Base-by-base conservation (phyloP, 2,888 invertebrate species). In the Hypselothyrea guttata region DNA sequence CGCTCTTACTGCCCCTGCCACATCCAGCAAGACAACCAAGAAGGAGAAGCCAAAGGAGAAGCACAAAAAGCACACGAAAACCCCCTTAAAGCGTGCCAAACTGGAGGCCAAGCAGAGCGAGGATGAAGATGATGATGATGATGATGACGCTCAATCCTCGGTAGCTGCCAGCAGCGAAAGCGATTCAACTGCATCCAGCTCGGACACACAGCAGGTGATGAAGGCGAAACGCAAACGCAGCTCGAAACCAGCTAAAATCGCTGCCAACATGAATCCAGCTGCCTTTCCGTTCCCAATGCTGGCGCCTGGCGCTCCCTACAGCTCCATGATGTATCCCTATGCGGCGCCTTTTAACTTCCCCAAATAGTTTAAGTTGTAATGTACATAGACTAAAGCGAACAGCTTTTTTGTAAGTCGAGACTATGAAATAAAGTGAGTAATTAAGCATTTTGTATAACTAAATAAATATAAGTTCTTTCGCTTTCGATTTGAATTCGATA, bases 251-350 rank as follows among this genome's bases (percentile, higher is more conserved):
- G 1, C 33, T 4, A 31, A 34, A 33, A 4, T 22, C n/a, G 5
- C 18, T 22, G 11, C 51, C 5, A 65, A 9, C 9, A 41, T 71
- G 22, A 30, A 34, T 22, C 33, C 58, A 4, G 45, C 70, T 9
- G 49, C 82, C n/a, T 86, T 55, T 65, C 85, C 79, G 4, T 79
- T 74, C 54, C 51, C 84, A 8, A 7, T 78, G 22, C 5, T 78
- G 9, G 75, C 86, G 28, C 42, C 82, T 28, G 69, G 82, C 7
- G 44, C 78, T 4, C 84, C 74, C 7, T 78, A 57, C 37, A 78
- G 62, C 28, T 56, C 86, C 0, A 28, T 78, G 45, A 84, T 78
- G 61, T 78, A 86, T 56, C 74, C 78, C 1, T 78, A 81, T 66
- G 78, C 34, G 2, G 28, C 86, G 8, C 69, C 66, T 1, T 86